Evolutionary conservation across 2,888 invertebrate genomes (phyloP), one percentile per base, ranked within the genome.

Genomic region (Trichopoda pennipes): DNA sequence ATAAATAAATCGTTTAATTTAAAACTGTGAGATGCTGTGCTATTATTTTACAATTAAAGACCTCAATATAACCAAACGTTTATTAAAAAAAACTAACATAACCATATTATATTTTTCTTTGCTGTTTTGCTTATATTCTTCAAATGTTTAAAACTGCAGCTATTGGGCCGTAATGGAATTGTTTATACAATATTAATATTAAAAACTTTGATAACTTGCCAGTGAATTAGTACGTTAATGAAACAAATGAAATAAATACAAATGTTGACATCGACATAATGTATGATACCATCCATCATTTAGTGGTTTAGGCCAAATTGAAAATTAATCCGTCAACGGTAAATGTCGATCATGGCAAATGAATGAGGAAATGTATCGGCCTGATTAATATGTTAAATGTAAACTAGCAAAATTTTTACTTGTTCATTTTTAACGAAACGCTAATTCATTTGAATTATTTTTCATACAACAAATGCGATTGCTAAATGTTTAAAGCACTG

Each of bases 291-390:
- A 88, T 89, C 88, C 85, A 88, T 89, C 88, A 88, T 88, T 85
- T 85, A 85, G 86, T 86, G 86, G 85, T 86, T 88, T 87, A 86
- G 86, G 86, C 87, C 87, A 87, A 86, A 88, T 87, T 84, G 87
- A 86, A 87, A 86, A 88, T 88, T 89, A 88, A 89, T 88, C 89
- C 89, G 87, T 88, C 88, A 88, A 87, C 80, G 73, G 51, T 8
- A 53, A 55, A 81, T 74, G 84, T 84, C 84, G 84, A 84, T 85
- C 84, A 84, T 49, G 49, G 64, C 61, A 61, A 80, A 75, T 60
- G 73, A 72, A 72, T 76, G 60, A 44, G 42, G n/a, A 60, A 53
- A 56, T 38, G 49, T 35, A 64, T 64, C 44, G 47, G 38, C 3
- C 60, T 28, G 66, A 66, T 70, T 58, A 63, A n/a, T 72, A 14